Conservation (phyloP, 2,888 invertebrate genomes). For the Aleiodes testaceus region DNA sequence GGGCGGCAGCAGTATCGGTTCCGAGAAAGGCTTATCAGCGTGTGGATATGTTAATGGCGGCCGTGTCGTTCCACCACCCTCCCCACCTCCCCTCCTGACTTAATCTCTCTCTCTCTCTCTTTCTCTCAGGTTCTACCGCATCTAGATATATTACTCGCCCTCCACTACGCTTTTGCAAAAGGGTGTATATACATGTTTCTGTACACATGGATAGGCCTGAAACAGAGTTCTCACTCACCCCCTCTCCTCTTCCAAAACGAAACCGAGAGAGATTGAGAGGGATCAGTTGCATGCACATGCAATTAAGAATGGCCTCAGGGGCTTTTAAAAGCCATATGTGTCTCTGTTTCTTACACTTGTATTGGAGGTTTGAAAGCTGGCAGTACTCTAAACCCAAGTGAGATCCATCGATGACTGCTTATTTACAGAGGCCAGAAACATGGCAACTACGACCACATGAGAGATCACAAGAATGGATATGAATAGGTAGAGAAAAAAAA, state of each 20-base stretch:
- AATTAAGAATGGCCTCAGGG: slow-evolving; percentile 61
- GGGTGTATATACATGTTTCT: slow-evolving; percentile 24
- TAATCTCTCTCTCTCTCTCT: slow-evolving; percentile 12
- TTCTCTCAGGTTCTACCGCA: slow-evolving; percentile 39
- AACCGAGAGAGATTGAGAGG: slow-evolving; percentile 2
- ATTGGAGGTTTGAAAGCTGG: slow-evolving; percentile 16
- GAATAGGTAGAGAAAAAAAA: slow-evolving; percentile 38
- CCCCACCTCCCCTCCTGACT: slow-evolving; percentile 42
- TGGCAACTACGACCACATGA: slow-evolving; percentile 54
- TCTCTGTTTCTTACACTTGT: slow-evolving; percentile 24
- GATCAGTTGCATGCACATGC: slow-evolving; percentile 64
- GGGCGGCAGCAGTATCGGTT: slow-evolving; percentile 67
- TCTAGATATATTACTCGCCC: slow-evolving; percentile 68
- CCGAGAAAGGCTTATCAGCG: slow-evolving; percentile 71
- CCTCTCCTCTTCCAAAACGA: neutral
- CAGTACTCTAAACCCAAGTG: slow-evolving; percentile 39
- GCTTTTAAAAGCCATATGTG: slow-evolving; percentile 29
- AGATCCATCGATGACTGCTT: slow-evolving; percentile 70
- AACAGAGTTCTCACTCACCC: slow-evolving; percentile 26
- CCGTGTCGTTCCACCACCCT: slow-evolving; percentile 62
- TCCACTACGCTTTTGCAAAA: slow-evolving; percentile 12
- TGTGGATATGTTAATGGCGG: slow-evolving; percentile 72
- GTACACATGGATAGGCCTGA: slow-evolving; percentile 4
- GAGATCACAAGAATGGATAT: slow-evolving; percentile 53
- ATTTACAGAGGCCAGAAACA: slow-evolving; percentile 66